phyloP scores from a whole-genome alignment of 2,797 vertebrate genomes.

The Nasua narica region DNA sequence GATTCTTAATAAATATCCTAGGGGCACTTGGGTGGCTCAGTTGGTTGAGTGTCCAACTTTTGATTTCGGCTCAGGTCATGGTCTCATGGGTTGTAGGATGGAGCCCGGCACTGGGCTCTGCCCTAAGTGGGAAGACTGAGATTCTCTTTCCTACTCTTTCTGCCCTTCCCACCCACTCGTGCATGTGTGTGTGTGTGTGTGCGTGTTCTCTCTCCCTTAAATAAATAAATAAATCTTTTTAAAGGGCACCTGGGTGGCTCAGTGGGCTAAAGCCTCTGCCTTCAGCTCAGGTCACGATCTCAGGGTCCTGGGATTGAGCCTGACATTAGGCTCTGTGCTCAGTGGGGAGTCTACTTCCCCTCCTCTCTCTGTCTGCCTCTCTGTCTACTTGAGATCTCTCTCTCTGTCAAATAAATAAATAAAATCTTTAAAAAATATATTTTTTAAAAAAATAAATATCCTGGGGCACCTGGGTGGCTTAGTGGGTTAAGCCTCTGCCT shows the following conservation, averaged over 20 bases:
- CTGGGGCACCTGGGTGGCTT: too few relatives aligned
- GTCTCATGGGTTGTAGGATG: background rate
- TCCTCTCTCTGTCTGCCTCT: too few relatives aligned
- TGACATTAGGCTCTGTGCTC: too few relatives aligned
- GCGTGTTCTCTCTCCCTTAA: rapidly evolving
- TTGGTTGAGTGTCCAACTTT: background rate
- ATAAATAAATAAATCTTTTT: background rate
- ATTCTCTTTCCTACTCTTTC: background rate
- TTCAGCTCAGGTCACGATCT: too few relatives aligned
- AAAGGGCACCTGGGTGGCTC: background rate
- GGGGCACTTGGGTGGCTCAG: background rate
- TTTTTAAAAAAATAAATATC: background rate
- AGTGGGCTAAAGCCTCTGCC: too few relatives aligned
- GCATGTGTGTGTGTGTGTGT: rapidly evolving
- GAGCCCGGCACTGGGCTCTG: too few relatives aligned
- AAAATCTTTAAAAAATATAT: too few relatives aligned
- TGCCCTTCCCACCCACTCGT: rapidly evolving
- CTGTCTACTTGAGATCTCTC: too few relatives aligned
- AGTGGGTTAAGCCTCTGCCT: too few relatives aligned
- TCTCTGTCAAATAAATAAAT: too few relatives aligned
- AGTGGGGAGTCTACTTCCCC: too few relatives aligned
- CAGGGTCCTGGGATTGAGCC: too few relatives aligned
- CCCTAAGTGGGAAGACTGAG: background rate
- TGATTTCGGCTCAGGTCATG: background rate
- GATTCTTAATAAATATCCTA: background rate